Percentiles rank a stretch among this genome's conserved stretches.
These are phyloP conservation scores for Helleia helle DNA, from an alignment of 2,888 invertebrate genomes.

Conservation along the genomic window DNA sequence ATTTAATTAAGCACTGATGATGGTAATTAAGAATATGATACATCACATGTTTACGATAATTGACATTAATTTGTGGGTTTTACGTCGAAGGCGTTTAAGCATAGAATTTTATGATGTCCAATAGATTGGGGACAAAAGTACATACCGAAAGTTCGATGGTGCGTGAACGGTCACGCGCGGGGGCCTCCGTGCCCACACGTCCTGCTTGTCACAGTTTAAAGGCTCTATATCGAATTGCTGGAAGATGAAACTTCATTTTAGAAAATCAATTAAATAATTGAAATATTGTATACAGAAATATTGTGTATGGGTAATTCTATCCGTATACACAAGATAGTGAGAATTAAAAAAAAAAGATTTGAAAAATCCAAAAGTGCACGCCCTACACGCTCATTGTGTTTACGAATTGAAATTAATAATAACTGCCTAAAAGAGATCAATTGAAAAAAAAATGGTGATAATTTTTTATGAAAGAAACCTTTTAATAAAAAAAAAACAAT, in stretches of 20 bases:
- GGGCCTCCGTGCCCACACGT: conserved; percentile 54
- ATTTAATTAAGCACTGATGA: conserved; percentile 7
- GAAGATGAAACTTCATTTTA: background rate
- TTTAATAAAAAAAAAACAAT: no score
- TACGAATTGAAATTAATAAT: no score
- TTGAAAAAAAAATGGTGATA: no score
- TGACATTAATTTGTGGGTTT: conserved; percentile 3
- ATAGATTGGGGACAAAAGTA: conserved; percentile 37
- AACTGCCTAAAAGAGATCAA: no score
- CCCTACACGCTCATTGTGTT: no score
- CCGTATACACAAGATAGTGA: no score
- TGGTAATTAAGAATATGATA: conserved; percentile 6
- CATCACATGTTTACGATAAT: conserved; percentile 6
- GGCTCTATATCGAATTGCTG: conserved; percentile 16
- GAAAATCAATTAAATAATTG: background rate
- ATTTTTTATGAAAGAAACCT: no score
- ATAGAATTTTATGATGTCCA: conserved; percentile 37
- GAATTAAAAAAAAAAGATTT: no score
- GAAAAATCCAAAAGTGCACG: no score
- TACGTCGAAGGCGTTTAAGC: conserved; percentile 34
- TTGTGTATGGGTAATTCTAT: no score
- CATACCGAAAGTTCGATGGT: conserved; percentile 57
- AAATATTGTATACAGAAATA: no score
- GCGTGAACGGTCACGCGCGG: conserved; percentile 65
- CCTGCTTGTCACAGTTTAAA: conserved; percentile 25